Evolutionary conservation across 2,888 invertebrate species (phyloP), one percentile per base, ranked within the genome.

Genomic region (Hipparchia semele): DNA sequence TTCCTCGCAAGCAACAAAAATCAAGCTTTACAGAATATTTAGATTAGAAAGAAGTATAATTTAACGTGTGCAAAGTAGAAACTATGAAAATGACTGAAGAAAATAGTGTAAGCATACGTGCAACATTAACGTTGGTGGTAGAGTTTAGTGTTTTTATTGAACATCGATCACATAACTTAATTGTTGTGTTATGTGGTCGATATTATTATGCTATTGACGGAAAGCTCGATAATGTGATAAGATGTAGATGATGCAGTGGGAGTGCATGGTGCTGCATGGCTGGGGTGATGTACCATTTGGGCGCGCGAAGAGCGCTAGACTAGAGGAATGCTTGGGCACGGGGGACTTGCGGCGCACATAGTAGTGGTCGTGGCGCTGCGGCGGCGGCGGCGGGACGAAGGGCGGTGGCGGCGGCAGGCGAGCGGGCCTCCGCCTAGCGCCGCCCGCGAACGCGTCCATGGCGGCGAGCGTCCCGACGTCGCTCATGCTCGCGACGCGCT

Each of bases 381-480:
- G 92, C 82, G 92, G 92, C 79, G 91, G 92, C 82, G 92, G 92
- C 77, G 92, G 92, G 85, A 91, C 90, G 87, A 89, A 89, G 83
- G 91, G 91, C 87, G 92, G 92, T 85, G 92, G 92, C 81, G 92
- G 93, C 82, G 92, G 92, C 83, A 92, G 87, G 82, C 91, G 90
- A 79, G 91, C 85, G 83, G 90, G 89, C 87, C 91, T 86, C 75
- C 92, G 91, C 89, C 94, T 84, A 83, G 92, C 92, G 89, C 92
- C 94, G 91, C 91, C 92, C 86, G 91, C 93, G 89, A 91, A 94
- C 87, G 91, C 93, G 90, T 92, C 93, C 92, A 91, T 94, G 81
- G 91, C 93, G 87, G 92, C 93, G 88, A 93, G 93, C 91, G 93
- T 93, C 88, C 92, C 94, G 85, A 93, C 94, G 91, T 92, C 92